Evolutionary conservation across 2,797 vertebrate genomes (phyloP).

Genomic region (Fratercula arctica): DNA sequence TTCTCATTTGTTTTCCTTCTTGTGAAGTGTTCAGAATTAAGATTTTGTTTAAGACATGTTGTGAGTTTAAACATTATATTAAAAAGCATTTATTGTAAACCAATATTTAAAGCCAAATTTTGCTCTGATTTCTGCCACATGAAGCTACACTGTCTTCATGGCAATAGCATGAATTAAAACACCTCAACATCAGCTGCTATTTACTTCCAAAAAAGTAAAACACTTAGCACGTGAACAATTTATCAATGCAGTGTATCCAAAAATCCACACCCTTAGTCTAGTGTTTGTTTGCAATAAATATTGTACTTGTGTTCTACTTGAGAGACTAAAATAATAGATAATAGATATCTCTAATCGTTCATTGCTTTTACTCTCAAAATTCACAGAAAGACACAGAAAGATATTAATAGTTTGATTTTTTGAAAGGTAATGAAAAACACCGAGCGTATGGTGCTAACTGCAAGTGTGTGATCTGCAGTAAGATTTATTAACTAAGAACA

Average conservation of each 20-base stretch:
- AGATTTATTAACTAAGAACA: constrained; percentile 17
- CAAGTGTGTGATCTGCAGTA: not conserved
- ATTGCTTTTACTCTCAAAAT: constrained; percentile 33
- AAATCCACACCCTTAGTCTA: not conserved
- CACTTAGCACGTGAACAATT: not conserved
- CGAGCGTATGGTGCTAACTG: not conserved
- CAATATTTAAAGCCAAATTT: not conserved
- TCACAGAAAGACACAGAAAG: not conserved
- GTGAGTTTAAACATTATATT: not conserved
- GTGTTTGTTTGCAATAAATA: not conserved
- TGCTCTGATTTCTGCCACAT: not conserved
- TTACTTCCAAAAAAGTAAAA: not conserved
- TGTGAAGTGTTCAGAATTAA: not conserved
- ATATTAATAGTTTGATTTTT: not conserved
- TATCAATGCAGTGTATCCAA: not conserved
- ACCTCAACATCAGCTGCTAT: not conserved
- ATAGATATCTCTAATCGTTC: constrained; percentile 1
- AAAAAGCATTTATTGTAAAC: not conserved
- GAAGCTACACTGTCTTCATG: not conserved
- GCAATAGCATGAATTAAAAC: not conserved
- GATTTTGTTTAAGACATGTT: not conserved
- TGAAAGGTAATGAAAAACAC: not conserved
- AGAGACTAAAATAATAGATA: not conserved
- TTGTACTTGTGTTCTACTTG: not conserved
- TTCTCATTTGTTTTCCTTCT: not conserved